phyloP scores from a whole-genome alignment of 2,113 vertebrate species.

The Gyps fulvus region DNA sequence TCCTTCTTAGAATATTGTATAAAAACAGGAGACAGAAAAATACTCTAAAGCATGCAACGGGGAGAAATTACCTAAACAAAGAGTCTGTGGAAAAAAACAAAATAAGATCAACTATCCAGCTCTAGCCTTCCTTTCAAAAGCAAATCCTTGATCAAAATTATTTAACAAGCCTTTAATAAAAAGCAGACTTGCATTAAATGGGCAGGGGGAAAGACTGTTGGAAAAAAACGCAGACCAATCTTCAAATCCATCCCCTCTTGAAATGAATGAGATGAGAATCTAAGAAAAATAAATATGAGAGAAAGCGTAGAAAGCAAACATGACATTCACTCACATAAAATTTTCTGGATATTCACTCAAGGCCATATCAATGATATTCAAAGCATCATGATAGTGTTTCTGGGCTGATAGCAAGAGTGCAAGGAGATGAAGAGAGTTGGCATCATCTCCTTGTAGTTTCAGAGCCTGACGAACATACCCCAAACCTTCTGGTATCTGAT shows the following conservation, averaged over 20 bases:
- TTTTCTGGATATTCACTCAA: conserved; percentile 97
- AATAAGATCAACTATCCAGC: not conserved
- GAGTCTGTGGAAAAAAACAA: not conserved
- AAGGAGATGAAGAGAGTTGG: conserved; percentile 90
- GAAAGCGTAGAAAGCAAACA: not conserved
- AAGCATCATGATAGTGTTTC: conserved; percentile 95
- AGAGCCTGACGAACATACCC: conserved; percentile 96
- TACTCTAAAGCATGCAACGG: not conserved
- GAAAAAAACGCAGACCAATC: not conserved
- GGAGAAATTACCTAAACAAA: not conserved
- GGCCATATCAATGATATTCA: conserved; percentile 98
- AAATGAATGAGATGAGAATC: not conserved
- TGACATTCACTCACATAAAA: conserved; percentile 84
- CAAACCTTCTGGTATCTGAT: conserved; percentile 95
- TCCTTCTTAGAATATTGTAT: not conserved
- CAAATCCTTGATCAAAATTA: not conserved
- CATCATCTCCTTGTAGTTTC: conserved; percentile 95
- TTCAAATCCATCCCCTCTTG: not conserved
- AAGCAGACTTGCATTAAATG: not conserved
- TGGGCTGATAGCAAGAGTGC: conserved; percentile 94
- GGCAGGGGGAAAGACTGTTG: not conserved
- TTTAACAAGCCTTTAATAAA: not conserved
- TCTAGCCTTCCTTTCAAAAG: not conserved
- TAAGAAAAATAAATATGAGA: not conserved
- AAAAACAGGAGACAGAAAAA: not conserved